Percentiles rank a stretch among this genome's conserved stretches.
Conservation (phyloP, 2,113 vertebrate genomes). For the Sclerurus mexicanus region DNA sequence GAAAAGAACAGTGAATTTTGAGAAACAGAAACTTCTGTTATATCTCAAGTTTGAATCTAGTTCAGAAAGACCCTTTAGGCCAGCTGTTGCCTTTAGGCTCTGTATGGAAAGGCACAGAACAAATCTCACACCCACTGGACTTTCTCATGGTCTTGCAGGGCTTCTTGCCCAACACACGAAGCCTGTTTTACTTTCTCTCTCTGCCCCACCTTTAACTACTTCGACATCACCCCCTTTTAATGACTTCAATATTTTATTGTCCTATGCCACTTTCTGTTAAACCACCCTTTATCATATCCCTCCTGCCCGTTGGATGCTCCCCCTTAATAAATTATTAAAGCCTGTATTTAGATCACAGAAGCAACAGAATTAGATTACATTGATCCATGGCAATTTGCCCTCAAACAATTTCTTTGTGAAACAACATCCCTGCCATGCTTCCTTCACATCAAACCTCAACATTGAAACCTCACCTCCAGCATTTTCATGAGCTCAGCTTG, state of each 20-base stretch:
- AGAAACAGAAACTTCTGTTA: neutral
- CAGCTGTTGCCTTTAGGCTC: neutral
- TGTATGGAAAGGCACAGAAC: neutral
- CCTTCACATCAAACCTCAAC: slow-evolving; percentile 14
- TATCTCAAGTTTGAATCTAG: neutral
- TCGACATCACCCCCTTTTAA: neutral
- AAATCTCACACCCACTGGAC: fast-evolving
- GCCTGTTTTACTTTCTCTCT: neutral
- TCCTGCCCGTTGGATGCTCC: neutral
- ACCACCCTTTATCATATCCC: neutral
- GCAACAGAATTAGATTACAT: slow-evolving; percentile 75
- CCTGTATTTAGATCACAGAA: slow-evolving; percentile 70
- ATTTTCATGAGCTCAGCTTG: slow-evolving; percentile 52
- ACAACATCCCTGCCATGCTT: slow-evolving; percentile 46
- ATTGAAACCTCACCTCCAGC: slow-evolving; percentile 23
- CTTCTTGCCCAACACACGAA: neutral
- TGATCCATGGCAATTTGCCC: slow-evolving; percentile 68
- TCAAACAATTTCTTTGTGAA: slow-evolving; percentile 53
- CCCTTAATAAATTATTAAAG: slow-evolving; percentile 68
- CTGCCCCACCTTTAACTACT: neutral
- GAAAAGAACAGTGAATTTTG: neutral
- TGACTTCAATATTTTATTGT: slow-evolving; percentile 10
- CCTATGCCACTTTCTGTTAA: neutral
- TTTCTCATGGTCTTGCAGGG: neutral
- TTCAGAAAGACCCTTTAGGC: neutral